These are phyloP conservation scores for Myopa tessellatipennis DNA, from an alignment of 2,888 invertebrate species.

Conservation along the genomic window DNA sequence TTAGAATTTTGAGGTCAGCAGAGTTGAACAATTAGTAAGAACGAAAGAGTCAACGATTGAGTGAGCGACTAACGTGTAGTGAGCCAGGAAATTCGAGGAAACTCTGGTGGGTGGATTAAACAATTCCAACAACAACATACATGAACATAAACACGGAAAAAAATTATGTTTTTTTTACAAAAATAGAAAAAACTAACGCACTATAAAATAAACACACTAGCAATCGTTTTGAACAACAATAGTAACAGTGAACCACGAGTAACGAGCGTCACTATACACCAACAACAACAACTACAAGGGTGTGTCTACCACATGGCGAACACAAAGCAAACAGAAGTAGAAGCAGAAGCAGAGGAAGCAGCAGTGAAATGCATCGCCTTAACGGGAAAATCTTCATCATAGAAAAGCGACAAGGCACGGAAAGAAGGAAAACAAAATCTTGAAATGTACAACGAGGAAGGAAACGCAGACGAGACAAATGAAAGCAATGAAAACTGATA, in stretches of 20 bases:
- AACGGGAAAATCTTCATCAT: conserved; percentile 20
- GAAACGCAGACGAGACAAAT: conserved; percentile 13
- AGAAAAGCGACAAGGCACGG: conserved; percentile 3
- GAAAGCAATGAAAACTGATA: conserved; percentile 32
- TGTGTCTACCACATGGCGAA: conserved; percentile 11
- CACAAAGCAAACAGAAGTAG: not conserved
- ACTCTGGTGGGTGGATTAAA: too few species aligned
- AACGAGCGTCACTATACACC: not conserved
- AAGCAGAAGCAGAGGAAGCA: not conserved
- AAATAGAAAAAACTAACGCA: too few species aligned
- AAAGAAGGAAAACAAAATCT: conserved; percentile 1
- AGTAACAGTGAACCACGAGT: not conserved
- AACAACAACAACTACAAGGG: not conserved
- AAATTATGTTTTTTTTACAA: too few species aligned
- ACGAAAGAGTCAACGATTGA: too few species aligned
- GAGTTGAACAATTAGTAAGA: too few species aligned
- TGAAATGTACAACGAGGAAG: conserved; percentile 1
- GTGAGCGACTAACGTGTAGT: too few species aligned
- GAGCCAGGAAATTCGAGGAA: too few species aligned
- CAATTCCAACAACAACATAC: too few species aligned
- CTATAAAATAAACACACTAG: too few species aligned
- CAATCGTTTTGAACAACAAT: not conserved
- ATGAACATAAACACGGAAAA: too few species aligned
- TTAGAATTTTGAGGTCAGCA: too few species aligned
- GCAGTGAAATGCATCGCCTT: not conserved